Evolutionary conservation across 1,140 invertebrate genomes (phyloP).

Genomic region (Calliopsis andreniformis): DNA sequence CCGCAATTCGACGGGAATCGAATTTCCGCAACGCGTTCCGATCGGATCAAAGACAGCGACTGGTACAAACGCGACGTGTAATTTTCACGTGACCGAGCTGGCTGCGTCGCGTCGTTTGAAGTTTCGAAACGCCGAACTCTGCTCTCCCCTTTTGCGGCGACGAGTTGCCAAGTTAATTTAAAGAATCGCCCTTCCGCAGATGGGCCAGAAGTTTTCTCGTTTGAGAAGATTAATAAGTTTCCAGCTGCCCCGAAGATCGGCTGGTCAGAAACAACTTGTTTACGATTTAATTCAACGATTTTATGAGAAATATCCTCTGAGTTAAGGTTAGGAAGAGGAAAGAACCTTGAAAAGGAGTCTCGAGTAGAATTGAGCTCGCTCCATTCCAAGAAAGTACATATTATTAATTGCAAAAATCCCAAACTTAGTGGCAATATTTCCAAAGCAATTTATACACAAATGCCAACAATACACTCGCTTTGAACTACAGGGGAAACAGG

Average conservation of each 20-base stretch:
- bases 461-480: no score
- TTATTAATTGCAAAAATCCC: no score
- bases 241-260: background rate
- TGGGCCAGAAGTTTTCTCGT: slow-evolving; percentile 20
- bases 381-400: no score
- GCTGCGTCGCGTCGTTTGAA: background rate
- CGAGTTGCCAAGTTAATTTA: slow-evolving; percentile 19
- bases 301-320: background rate
- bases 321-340: no score
- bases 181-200: slow-evolving; percentile 1
- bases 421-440: no score
- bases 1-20: slow-evolving; percentile 7
- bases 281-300: slow-evolving; percentile 5
- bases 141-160: background rate
- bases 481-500: no score
- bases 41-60: background rate
- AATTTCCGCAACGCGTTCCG: background rate
- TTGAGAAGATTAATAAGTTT: slow-evolving; percentile 30
- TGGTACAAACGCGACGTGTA: slow-evolving; percentile 1
- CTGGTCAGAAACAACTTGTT: background rate
- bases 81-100: background rate
- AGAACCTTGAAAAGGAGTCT: background rate
- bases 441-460: no score
- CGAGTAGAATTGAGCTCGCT: background rate
- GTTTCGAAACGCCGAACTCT: background rate